These are phyloP conservation scores for Mylabris phalerata DNA, from an alignment of 1,140 invertebrate genomes.

Conservation along the genomic window DNA sequence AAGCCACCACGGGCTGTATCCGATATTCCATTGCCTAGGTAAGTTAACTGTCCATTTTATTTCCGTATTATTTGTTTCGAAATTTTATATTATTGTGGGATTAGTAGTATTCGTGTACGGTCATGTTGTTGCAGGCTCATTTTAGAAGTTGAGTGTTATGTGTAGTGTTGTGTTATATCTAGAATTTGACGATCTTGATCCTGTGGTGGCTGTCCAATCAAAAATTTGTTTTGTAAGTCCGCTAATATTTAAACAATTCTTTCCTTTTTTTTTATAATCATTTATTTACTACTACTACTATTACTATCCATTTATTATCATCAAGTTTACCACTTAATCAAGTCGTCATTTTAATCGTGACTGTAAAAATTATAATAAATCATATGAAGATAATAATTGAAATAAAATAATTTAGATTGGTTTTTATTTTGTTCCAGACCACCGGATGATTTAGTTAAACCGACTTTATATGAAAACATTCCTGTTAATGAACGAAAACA, in stretches of 20 bases:
- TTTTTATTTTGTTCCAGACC: constrained; percentile 30
- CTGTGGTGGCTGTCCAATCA: constrained; percentile 10
- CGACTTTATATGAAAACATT: constrained; percentile 43
- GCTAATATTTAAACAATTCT: neutral
- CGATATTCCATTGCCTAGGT: constrained; percentile 37
- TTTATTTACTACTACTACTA: too few species aligned
- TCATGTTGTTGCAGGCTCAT: constrained; percentile 29
- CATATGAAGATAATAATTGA: too few species aligned
- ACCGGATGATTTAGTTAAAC: constrained; percentile 37
- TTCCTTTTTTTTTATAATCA: too few species aligned
- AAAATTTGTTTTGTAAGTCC: constrained; percentile 13
- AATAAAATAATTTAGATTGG: neutral
- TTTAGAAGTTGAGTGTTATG: constrained; percentile 30
- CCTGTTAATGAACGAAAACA: constrained; percentile 30
- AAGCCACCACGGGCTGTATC: constrained; percentile 31
- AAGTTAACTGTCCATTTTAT: neutral
- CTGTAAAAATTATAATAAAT: neutral
- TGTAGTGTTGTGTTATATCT: constrained; percentile 18
- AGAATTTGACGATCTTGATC: constrained; percentile 22
- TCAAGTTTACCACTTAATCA: constrained; percentile 11
- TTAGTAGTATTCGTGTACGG: constrained; percentile 6
- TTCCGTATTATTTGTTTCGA: too few species aligned
- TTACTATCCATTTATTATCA: constrained; percentile 3
- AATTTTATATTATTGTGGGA: neutral
- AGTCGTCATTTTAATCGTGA: constrained; percentile 15